Evolutionary conservation across 35 echinoderm and acorn worm species (phyloP).

Genomic region (Patiria miniata): DNA sequence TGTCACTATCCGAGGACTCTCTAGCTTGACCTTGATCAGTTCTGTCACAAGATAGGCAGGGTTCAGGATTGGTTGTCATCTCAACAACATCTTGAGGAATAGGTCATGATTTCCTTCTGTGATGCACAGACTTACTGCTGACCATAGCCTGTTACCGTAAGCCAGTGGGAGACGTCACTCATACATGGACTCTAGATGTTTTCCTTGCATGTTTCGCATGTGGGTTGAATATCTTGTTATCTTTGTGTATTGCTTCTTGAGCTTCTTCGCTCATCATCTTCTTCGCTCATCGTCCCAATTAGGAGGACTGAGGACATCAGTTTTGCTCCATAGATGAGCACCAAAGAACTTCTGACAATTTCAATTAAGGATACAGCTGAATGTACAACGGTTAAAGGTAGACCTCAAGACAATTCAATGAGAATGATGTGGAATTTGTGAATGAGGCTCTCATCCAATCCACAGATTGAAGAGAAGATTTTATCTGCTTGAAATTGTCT

Average conservation of each 20-base stretch:
- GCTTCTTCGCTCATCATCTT: slow-evolving; percentile 75
- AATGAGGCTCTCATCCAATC: slow-evolving; percentile 8
- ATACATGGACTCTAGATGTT: slow-evolving; percentile 5
- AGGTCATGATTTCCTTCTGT: slow-evolving; percentile 3
- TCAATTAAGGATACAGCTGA: slow-evolving; percentile 57
- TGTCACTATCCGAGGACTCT: not conserved
- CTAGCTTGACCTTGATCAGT: not conserved
- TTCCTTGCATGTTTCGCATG: slow-evolving; percentile 57
- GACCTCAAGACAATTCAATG: slow-evolving; percentile 14
- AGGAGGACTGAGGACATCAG: slow-evolving; percentile 50
- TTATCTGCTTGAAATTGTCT: slow-evolving; percentile 37
- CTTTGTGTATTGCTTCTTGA: slow-evolving; percentile 62
- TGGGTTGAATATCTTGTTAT: slow-evolving; percentile 42
- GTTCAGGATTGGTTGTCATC: not conserved
- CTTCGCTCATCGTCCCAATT: too few species aligned
- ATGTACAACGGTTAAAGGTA: slow-evolving; percentile 19
- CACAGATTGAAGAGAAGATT: slow-evolving; percentile 10
- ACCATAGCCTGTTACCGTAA: slow-evolving; percentile 2
- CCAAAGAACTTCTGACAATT: slow-evolving; percentile 49
- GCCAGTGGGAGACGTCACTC: slow-evolving; percentile 1
- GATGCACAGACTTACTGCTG: slow-evolving; percentile 8
- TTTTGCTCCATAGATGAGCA: slow-evolving; percentile 43
- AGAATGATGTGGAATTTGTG: slow-evolving; percentile 4
- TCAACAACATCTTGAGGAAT: not conserved
- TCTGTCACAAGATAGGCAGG: slow-evolving; percentile 2